Percentiles rank a stretch among this genome's conserved stretches.
Conservation (phyloP, 2,113 vertebrate species). For the Protomyctophum bolini region DNA sequence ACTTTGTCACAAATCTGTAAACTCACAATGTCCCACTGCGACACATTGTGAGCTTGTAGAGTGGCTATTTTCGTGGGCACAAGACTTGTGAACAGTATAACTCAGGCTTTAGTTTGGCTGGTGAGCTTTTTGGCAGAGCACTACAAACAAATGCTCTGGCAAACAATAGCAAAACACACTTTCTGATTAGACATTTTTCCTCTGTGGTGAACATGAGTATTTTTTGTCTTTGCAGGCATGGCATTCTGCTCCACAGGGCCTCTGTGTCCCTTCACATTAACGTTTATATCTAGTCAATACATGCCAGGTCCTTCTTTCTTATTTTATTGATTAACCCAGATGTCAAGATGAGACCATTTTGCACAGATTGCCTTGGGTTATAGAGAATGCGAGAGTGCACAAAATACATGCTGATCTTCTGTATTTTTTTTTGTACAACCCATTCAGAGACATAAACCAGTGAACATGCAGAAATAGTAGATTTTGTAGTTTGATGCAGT, state of each 20-base stretch:
- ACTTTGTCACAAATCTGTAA: too few species aligned
- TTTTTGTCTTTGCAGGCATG: conserved; percentile 5
- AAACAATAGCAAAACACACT: background rate
- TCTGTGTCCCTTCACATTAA: conserved; percentile 41
- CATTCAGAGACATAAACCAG: too few species aligned
- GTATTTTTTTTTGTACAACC: background rate
- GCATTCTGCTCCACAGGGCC: background rate
- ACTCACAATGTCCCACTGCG: too few species aligned
- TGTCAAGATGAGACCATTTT: conserved; percentile 56
- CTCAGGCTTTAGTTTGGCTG: background rate
- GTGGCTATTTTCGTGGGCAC: too few species aligned
- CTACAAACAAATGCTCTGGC: background rate
- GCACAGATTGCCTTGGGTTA: background rate
- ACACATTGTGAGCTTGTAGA: too few species aligned
- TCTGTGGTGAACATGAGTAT: background rate
- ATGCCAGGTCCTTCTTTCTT: conserved; percentile 28
- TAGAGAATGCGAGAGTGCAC: conserved; percentile 5
- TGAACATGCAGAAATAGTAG: too few species aligned
- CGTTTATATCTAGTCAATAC: conserved; percentile 55
- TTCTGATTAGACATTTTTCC: conserved; percentile 8
- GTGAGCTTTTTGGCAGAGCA: background rate
- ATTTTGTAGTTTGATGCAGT: too few species aligned
- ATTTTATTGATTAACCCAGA: conserved; percentile 38
- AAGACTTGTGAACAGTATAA: too few species aligned
- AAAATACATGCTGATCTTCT: conserved; percentile 12